A percentile compares a stretch with the other conserved stretches of the same genome.
These are phyloP conservation scores for Drosophila limbata DNA, from an alignment of 2,888 invertebrate species.

Conservation along the genomic window DNA sequence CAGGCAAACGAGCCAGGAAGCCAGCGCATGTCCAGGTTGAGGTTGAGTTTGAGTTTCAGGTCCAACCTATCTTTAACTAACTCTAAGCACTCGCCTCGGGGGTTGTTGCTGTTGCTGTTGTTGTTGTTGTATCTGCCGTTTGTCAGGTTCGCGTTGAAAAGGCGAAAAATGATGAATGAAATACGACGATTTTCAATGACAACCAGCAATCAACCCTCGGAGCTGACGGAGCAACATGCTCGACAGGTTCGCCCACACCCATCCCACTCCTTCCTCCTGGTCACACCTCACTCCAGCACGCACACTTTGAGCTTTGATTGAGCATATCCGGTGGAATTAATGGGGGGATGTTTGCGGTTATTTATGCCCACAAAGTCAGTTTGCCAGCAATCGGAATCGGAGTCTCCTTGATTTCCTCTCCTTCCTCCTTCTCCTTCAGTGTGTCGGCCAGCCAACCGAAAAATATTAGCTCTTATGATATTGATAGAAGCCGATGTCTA, in stretches of 20 bases:
- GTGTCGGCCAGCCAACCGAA: slow-evolving; percentile 76
- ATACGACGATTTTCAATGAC: slow-evolving; percentile 77
- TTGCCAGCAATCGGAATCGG: slow-evolving; percentile 39
- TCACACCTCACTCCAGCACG: slow-evolving; percentile 63
- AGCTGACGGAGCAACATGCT: slow-evolving; percentile 17
- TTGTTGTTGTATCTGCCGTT: slow-evolving; percentile 54
- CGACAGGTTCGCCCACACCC: slow-evolving; percentile 43
- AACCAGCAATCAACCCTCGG: slow-evolving; percentile 55
- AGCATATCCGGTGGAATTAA: slow-evolving; percentile 85
- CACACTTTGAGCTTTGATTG: slow-evolving; percentile 83
- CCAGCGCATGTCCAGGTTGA: slow-evolving; percentile 40
- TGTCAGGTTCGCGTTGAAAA: slow-evolving; percentile 72
- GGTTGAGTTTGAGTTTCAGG: slow-evolving; percentile 31
- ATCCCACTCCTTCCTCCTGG: slow-evolving; percentile 36
- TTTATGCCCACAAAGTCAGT: slow-evolving; percentile 62
- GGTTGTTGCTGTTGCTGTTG: slow-evolving; percentile 45
- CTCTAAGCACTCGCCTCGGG: slow-evolving; percentile 42
- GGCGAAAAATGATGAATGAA: slow-evolving; percentile 82
- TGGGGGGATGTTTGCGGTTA: slow-evolving; percentile 71
- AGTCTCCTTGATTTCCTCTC: slow-evolving; percentile 7
- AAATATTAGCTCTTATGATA: slow-evolving; percentile 84
- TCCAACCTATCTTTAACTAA: slow-evolving; percentile 47
- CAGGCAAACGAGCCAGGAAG: slow-evolving; percentile 36
- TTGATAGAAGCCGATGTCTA: slow-evolving; percentile 84
- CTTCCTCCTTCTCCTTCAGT: not conserved